Base-by-base conservation (phyloP, 2,113 vertebrate genomes). In the Anarhynchus alexandrinus region DNA sequence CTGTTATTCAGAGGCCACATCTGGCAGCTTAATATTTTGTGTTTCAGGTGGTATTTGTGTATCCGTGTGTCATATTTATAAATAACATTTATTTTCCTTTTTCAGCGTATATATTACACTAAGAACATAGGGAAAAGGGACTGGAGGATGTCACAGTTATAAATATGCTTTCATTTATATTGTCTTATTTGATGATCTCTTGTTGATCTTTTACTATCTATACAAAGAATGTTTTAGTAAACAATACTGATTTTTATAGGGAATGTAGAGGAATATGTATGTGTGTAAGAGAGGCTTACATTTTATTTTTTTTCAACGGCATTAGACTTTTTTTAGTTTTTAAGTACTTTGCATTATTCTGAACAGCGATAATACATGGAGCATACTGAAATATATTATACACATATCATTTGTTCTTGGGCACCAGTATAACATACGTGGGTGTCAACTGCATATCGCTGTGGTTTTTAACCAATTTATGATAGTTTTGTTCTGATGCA, bases 391-490 rank as follows among this genome's bases (percentile, higher is more conserved):
- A 55, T 82, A 52, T 22, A 62, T 82, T 91, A 78, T 59, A 91
- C 34, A 71, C 42, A 13, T 95, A 90, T 73, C 42, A 77, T 93
- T 96, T 97, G 80, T 97, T 97, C 93, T 90, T 95, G 89, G 89
- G 92, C 82, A 78, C 76, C 82, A 83, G 47, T 90, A 10, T 96
- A 94, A 95, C 76, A 38, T 88, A 78, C 0, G 93, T 97, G 97
- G 97, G 96, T 90, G 95, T 95, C 51, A 87, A 45, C 73, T 94
- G 82, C 52, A 3, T 91, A 73, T 91, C 43, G 9, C 66, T 76
- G 82, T 82, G 94, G 64, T 88, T 97, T 96, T 91, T 95, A 96
- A 96, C 90, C 91, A 94, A 96, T 94, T 95, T 96, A 54, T 86
- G 90, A 61, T 94, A 94, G 93, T 90, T 95, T 90, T 96, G 87